Evolutionary conservation across 2,888 invertebrate genomes (phyloP), one percentile per base, ranked within the genome.

Genomic region (Stegophylla sp.): DNA sequence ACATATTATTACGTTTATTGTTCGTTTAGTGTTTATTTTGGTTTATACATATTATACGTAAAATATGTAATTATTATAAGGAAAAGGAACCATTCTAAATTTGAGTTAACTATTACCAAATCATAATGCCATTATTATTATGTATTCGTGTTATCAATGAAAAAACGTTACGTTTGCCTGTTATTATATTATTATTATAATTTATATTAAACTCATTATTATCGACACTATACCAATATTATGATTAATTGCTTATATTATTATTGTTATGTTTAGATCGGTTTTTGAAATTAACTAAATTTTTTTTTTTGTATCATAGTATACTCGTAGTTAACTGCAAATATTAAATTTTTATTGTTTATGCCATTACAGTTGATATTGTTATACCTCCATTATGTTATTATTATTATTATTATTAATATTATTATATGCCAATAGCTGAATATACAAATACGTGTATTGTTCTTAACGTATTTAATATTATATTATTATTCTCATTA

Each of bases 21-120:
- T 61, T 61, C 34, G n/a, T 66, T 66, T 45, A 56, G 56, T 72
- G 41, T 72, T 72, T 59, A 72, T 56, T 43, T 15, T n/a, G n/a
- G n/a, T n/a, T 15, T 59, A n/a, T 66, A 76, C 20, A n/a, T 43
- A 23, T 17, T 3, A n/a, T 61, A 61, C 43, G n/a, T 13, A 5
- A 45, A 64, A 43, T 28, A 28, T 45, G n/a, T 23, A 28, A 26
- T 1, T 77, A 67, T 26, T 48, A 64, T 61, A 53, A 64, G 51
- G 43, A 43, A 66, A 77, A 56, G n/a, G n/a, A n/a, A 26, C 41
- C 43, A 76, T 77, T 77, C 77, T 77, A 77, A 77, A 77, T 77
- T 77, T 77, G 56, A 67, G 28, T 56, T 77, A 77, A 77, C 64
- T 66, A 53, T 48, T 74, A 63, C 45, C 9, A 67, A 45, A 23